Percentiles rank a stretch among this genome's conserved stretches.
Evolutionary conservation across 1,140 invertebrate genomes (phyloP).

Genomic region (Aleiodes sp.): DNA sequence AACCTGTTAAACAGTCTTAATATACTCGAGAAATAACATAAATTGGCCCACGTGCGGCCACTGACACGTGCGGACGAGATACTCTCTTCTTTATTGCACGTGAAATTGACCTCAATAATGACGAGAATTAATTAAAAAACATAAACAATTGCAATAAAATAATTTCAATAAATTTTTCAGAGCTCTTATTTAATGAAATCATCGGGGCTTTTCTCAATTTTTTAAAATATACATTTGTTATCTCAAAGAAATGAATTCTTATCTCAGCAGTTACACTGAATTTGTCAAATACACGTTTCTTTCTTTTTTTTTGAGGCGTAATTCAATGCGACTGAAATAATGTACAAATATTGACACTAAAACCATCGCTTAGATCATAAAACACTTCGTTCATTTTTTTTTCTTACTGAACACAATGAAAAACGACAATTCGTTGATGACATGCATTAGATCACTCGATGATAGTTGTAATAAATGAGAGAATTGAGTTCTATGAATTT

Average conservation of each 20-base stretch:
- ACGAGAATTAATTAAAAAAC: too few species aligned
- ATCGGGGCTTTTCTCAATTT: too few species aligned
- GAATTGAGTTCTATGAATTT: not conserved
- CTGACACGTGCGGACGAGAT: not conserved
- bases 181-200: too few species aligned
- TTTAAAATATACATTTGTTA: too few species aligned
- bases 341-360: not conserved
- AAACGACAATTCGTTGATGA: too few species aligned
- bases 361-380: not conserved
- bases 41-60: not conserved
- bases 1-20: not conserved
- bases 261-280: not conserved
- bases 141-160: too few species aligned
- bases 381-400: too few species aligned
- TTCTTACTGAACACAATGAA: too few species aligned
- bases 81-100: too few species aligned
- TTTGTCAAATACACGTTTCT: not conserved
- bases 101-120: too few species aligned
- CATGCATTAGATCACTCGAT: too few species aligned
- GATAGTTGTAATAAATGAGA: not conserved
- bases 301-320: not conserved
- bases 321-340: not conserved
- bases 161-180: too few species aligned
- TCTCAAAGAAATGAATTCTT: not conserved
- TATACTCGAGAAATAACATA: not conserved